A percentile compares a stretch with the other conserved stretches of the same genome.
phyloP scores from a whole-genome alignment of 2,888 invertebrate genomes.

The Cyrtodaria siliqua region DNA sequence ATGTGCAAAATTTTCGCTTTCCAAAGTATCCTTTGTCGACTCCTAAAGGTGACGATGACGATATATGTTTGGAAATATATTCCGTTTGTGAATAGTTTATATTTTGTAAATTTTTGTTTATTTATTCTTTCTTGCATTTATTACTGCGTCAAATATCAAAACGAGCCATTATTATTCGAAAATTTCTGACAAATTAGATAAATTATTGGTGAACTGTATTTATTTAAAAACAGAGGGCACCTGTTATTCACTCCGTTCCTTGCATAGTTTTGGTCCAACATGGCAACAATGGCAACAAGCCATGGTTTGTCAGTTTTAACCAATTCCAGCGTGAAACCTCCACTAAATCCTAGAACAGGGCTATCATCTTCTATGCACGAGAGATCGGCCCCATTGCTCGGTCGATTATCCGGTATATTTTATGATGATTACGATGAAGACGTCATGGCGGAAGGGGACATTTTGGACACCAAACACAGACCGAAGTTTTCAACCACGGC shows the following conservation, averaged over 20 bases:
- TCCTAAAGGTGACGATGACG: no score
- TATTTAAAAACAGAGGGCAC: constrained; percentile 45
- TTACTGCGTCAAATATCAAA: no score
- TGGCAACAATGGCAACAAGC: constrained; percentile 84
- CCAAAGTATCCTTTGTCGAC: no score
- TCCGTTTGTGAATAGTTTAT: no score
- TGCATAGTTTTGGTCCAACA: constrained; percentile 73
- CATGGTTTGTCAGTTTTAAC: constrained; percentile 82
- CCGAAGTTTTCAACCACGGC: constrained; percentile 40
- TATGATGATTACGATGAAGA: constrained; percentile 61
- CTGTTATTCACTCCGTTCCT: constrained; percentile 54
- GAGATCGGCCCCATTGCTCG: constrained; percentile 57
- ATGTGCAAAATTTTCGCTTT: no score
- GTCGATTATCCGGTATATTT: constrained; percentile 58
- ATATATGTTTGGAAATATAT: no score
- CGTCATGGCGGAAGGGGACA: constrained; percentile 35
- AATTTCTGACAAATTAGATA: no score
- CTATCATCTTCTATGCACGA: constrained; percentile 72
- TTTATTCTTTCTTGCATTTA: no score
- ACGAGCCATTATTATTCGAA: no score
- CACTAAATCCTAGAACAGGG: constrained; percentile 79
- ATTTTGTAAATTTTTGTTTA: no score
- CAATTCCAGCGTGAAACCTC: constrained; percentile 82
- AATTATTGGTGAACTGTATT: no score
- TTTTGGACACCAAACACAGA: constrained; percentile 53